These are phyloP conservation scores for Sminthopsis crassicaudata DNA, from an alignment of 2,113 vertebrate genomes.

Conservation along the genomic window DNA sequence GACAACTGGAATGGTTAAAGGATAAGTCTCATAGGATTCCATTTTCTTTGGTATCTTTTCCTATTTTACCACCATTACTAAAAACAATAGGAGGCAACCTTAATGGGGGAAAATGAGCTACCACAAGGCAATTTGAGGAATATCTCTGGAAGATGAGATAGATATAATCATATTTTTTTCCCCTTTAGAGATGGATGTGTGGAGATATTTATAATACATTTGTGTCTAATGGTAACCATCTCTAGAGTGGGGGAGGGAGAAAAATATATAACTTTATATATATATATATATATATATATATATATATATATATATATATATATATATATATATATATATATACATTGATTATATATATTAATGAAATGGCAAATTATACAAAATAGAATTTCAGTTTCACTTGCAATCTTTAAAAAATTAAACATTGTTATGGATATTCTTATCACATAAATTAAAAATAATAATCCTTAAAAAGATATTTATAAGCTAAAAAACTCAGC, in stretches of 20 bases:
- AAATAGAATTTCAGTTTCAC: background rate
- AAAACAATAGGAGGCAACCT: background rate
- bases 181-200: background rate
- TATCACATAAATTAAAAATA: background rate
- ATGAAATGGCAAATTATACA: background rate
- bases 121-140: background rate
- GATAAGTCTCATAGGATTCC: background rate
- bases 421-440: background rate
- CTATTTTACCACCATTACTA: background rate
- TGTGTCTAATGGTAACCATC: background rate
- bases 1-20: background rate
- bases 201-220: background rate
- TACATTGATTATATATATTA: background rate
- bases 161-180: background rate
- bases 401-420: background rate
- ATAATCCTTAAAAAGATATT: background rate
- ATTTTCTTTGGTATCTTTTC: background rate
- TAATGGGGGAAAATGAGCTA: background rate
- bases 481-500: background rate
- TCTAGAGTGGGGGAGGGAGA: background rate
- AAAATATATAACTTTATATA: background rate
- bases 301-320: background rate
- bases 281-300: background rate
- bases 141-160: background rate
- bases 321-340: no score